Evolutionary conservation across 2,113 vertebrate genomes (phyloP).

Genomic region (Alosa alosa): DNA sequence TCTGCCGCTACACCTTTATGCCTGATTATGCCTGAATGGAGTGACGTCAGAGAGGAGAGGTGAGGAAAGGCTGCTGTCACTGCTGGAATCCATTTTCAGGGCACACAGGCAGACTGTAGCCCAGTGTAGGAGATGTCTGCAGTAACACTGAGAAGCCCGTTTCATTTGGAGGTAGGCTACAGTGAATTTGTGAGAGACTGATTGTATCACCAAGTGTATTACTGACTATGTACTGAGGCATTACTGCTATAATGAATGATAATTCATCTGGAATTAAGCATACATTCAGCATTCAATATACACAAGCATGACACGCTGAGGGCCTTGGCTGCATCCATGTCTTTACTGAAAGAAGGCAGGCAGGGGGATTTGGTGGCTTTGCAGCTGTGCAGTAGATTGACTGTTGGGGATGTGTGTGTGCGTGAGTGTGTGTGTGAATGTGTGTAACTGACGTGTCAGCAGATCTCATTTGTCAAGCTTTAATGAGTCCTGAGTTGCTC

Average conservation of each 20-base stretch:
- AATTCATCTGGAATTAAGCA: neutral
- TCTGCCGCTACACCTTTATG: neutral
- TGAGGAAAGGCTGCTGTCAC: neutral
- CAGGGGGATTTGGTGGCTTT: neutral
- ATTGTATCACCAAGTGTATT: neutral
- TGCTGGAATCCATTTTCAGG: neutral
- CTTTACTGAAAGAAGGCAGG: neutral
- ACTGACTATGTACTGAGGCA: neutral
- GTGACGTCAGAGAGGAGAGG: neutral
- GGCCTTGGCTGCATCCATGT: neutral
- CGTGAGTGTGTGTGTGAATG: neutral
- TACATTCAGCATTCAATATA: neutral
- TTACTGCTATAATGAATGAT: neutral
- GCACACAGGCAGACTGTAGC: neutral
- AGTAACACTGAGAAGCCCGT: neutral
- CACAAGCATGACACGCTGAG: neutral
- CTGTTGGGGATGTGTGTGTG: neutral
- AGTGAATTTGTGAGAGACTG: neutral
- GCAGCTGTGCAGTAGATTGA: neutral
- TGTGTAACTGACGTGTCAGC: neutral
- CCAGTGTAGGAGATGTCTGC: neutral
- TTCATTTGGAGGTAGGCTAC: too few species aligned
- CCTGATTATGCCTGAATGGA: neutral
- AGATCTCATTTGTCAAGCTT: constrained; percentile 7
- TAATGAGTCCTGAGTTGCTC: neutral